phyloP scores from a whole-genome alignment of 2,113 vertebrate species.

The Tachuris rubrigastra region DNA sequence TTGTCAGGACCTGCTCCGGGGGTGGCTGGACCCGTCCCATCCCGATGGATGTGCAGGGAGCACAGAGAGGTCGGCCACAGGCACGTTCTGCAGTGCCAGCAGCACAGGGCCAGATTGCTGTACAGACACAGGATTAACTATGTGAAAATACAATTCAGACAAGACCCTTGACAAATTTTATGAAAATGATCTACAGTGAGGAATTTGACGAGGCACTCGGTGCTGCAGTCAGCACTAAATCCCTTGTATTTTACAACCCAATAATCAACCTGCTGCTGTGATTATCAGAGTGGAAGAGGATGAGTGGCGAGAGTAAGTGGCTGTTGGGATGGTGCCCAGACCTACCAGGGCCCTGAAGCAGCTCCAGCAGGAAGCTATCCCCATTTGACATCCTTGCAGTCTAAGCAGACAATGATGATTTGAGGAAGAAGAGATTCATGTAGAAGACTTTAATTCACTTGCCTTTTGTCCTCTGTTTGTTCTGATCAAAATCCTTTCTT shows the following conservation, averaged over 20 bases:
- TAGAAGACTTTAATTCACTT: background rate
- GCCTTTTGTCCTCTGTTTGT: background rate
- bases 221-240: constrained; percentile 65
- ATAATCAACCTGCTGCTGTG: constrained; percentile 68
- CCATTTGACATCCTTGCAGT: constrained; percentile 5
- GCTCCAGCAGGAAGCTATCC: constrained; percentile 27
- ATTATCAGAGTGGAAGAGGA: constrained; percentile 59
- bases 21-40: background rate
- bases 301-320: constrained; percentile 42
- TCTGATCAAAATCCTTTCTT: constrained; percentile 11
- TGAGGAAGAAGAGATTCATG: background rate
- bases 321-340: constrained; percentile 55
- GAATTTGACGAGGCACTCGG: constrained; percentile 32
- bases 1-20: background rate
- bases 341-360: constrained; percentile 23
- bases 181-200: constrained; percentile 44
- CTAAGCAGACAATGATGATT: background rate
- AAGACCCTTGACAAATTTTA: constrained; percentile 56
- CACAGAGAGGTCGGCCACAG: background rate
- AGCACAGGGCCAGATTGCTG: background rate
- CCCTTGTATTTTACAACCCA: constrained; percentile 60
- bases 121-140: constrained; percentile 30
- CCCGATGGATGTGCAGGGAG: background rate
- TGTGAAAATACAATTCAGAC: constrained; percentile 52
- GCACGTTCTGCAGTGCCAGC: background rate